Base-by-base conservation (phyloP, 1,140 invertebrate species). In the Patella vulgata region DNA sequence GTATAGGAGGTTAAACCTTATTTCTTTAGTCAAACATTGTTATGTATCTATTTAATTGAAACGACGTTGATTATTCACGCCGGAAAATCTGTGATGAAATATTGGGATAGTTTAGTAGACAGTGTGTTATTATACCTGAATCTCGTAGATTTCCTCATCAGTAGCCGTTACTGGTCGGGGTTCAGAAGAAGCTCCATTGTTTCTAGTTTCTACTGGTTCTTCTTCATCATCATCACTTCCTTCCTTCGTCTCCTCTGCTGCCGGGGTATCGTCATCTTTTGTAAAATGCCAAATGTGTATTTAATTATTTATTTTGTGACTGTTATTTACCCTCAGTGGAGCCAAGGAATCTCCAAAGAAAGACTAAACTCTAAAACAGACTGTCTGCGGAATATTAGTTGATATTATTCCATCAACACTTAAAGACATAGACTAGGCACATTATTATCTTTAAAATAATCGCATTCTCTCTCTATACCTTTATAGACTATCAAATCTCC, bases 141-240 rank as follows among this genome's bases (percentile, higher is more conserved):
- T 61, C 44, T 61, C 64, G 39, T 77, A 77, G 28, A 77, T 64
- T 48, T 74, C 71, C 27, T 77, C 59, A 27, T 62, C 59, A 17
- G 36, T 51, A 19, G 58, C 17, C n/a, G n/a, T 17, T 27, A 12
- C 3, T n/a, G 40, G 30, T 25, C 21, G n/a, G 23, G 27, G 36
- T 31, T 51, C 23, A 11, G 25, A 19, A 5, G 28, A 17, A 11
- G 39, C 30, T 1, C 27, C 42, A n/a, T 28, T n/a, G 19, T 27
- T 28, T 5, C 27, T 11, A 11, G 14, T 33, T 19, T 43, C 51
- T 17, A 19, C 23, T 36, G 33, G 14, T 23, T 54, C 42, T 12
- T 33, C 43, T 2, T 44, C 30, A 27, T 62, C 59, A 39, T 55
- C 59, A 30, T 62, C 72, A 12, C 70, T 67, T 11, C 68, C 68